These are phyloP conservation scores for Telenomus remus DNA, from an alignment of 1,140 invertebrate genomes.

Conservation along the genomic window DNA sequence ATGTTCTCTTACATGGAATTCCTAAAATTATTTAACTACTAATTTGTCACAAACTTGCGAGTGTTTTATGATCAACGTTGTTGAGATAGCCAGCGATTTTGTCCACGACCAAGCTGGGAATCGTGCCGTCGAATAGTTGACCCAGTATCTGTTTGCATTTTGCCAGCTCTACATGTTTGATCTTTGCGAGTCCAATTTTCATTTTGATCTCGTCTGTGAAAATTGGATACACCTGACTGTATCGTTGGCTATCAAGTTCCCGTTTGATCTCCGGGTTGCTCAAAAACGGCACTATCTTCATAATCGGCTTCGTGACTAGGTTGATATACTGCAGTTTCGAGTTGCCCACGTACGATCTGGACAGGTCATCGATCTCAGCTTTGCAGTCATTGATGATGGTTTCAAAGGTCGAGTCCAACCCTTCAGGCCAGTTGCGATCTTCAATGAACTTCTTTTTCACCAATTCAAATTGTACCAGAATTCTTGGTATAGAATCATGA, in stretches of 20 bases:
- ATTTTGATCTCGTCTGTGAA: constrained; percentile 23
- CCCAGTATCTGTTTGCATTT: not conserved
- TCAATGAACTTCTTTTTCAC: constrained; percentile 2
- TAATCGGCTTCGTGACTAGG: constrained; percentile 11
- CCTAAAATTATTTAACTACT: not conserved
- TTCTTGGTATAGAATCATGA: not conserved
- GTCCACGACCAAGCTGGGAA: constrained; percentile 18
- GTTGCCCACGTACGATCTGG: constrained; percentile 1
- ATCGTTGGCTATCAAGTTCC: not conserved
- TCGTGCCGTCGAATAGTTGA: constrained; percentile 5
- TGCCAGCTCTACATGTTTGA: not conserved
- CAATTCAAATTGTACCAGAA: constrained; percentile 13
- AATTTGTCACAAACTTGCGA: not conserved
- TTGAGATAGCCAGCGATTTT: constrained; percentile 13
- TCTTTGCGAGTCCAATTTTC: not conserved
- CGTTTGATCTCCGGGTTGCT: constrained; percentile 11
- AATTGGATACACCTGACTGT: constrained; percentile 2
- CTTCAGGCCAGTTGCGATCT: not conserved
- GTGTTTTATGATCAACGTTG: constrained; percentile 10
- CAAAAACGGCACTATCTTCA: constrained; percentile 4
- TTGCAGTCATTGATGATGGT: not conserved
- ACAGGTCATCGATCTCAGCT: constrained; percentile 5
- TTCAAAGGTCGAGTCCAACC: not conserved
- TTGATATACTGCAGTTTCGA: constrained; percentile 10
- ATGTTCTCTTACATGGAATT: not conserved